These are phyloP conservation scores for Drosophila lacertosa DNA, from an alignment of 1,140 invertebrate genomes.

Conservation along the genomic window DNA sequence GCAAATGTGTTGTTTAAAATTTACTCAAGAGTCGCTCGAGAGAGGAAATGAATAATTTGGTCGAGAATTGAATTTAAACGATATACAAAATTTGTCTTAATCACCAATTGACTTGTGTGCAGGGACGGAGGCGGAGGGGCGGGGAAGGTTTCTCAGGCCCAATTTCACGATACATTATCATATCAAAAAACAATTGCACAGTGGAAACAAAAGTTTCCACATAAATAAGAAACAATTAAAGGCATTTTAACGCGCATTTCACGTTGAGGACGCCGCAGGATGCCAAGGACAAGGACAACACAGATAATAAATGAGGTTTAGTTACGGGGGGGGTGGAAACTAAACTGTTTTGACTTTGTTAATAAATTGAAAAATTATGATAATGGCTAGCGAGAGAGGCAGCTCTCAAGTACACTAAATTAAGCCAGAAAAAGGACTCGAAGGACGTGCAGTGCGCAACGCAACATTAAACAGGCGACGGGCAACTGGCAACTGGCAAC, in stretches of 20 bases:
- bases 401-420: conserved; percentile 65
- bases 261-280: conserved; percentile 65
- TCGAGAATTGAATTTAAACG: conserved; percentile 43
- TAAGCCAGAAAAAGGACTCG: conserved; percentile 60
- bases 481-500: conserved; percentile 49
- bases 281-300: conserved; percentile 25
- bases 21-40: conserved; percentile 18
- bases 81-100: conserved; percentile 69
- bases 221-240: conserved; percentile 82
- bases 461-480: conserved; percentile 79
- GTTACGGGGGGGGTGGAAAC: conserved; percentile 23
- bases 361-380: conserved; percentile 83
- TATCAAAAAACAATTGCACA: conserved; percentile 38
- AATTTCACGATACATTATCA: conserved; percentile 54
- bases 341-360: conserved; percentile 83
- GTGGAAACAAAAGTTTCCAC: conserved; percentile 57
- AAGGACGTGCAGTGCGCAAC: conserved; percentile 74
- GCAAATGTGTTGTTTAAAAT: conserved; percentile 20
- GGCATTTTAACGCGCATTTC: conserved; percentile 71
- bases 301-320: conserved; percentile 73
- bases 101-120: conserved; percentile 40
- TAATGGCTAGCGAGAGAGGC: conserved; percentile 57
- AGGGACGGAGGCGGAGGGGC: not conserved
- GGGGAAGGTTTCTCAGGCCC: conserved; percentile 7
- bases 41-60: conserved; percentile 76